A percentile compares a stretch with the other conserved stretches of the same genome.
phyloP scores from a whole-genome alignment of 2,113 vertebrate species.

The Epinephelus lanceolatus region DNA sequence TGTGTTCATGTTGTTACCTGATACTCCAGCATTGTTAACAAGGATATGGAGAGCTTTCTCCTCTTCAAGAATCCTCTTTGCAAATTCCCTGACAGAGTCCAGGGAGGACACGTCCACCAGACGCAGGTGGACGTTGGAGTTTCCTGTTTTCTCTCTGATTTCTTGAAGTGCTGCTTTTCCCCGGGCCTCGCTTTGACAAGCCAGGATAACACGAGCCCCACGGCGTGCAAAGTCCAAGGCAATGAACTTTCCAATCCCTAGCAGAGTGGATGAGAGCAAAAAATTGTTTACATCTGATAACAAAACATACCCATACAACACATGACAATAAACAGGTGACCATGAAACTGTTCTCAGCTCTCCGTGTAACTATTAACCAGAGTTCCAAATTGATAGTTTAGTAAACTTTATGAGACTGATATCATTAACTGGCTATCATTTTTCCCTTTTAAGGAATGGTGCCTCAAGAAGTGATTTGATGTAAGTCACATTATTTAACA shows the following conservation, averaged over 20 bases:
- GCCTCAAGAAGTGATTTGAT: no score
- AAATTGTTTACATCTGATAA: not conserved
- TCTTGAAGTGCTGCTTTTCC: conserved; percentile 81
- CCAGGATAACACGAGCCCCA: conserved; percentile 89
- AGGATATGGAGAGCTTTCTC: conserved; percentile 88
- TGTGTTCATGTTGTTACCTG: conserved; percentile 71
- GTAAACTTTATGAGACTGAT: no score
- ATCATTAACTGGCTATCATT: no score
- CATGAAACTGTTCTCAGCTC: not conserved
- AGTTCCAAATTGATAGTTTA: no score
- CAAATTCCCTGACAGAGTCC: conserved; percentile 87
- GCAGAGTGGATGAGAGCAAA: not conserved
- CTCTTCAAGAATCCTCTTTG: conserved; percentile 76
- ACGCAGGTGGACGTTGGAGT: conserved; percentile 81
- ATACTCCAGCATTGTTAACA: conserved; percentile 88
- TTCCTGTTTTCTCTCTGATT: conserved; percentile 83
- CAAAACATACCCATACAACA: not conserved
- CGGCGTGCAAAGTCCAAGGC: conserved; percentile 88
- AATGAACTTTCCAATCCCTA: conserved; percentile 89
- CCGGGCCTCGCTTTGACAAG: conserved; percentile 81
- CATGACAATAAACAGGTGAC: not conserved
- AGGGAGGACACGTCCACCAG: conserved; percentile 87
- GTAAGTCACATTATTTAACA: no score
- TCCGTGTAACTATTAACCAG: not conserved
- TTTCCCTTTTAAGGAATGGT: no score